A percentile compares a stretch with the other conserved stretches of the same genome.
These are phyloP conservation scores for Ageneiosus marmoratus DNA, from an alignment of 2,113 vertebrate genomes.

Conservation along the genomic window DNA sequence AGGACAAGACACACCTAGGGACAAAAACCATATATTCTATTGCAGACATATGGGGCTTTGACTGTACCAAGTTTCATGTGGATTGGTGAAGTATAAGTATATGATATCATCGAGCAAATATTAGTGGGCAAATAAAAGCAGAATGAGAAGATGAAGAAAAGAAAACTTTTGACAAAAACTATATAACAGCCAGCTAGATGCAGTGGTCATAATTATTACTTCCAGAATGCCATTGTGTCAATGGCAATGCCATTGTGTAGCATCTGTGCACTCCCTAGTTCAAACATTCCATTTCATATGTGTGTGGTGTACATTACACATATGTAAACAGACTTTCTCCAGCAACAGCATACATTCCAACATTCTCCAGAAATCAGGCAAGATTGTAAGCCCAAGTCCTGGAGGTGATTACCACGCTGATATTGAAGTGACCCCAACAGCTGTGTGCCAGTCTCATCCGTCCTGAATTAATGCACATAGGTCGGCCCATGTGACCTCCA, in stretches of 20 bases:
- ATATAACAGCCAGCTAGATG: no score
- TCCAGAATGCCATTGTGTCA: not conserved
- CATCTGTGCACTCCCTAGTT: not conserved
- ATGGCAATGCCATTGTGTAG: not conserved
- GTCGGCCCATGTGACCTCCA: conserved; percentile 44
- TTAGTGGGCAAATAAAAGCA: no score
- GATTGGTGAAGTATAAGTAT: no score
- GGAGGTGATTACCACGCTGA: conserved; percentile 53
- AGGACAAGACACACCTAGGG: no score
- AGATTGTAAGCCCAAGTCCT: conserved; percentile 35
- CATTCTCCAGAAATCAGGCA: conserved; percentile 7
- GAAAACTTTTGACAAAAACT: no score
- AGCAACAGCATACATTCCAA: not conserved
- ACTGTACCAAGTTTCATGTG: no score
- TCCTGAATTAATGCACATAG: conserved; percentile 24
- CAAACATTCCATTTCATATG: not conserved
- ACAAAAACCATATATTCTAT: no score
- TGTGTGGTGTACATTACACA: not conserved
- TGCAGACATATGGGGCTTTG: no score
- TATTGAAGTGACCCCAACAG: conserved; percentile 26
- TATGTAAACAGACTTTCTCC: conserved; percentile 8
- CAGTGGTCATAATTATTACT: no score
- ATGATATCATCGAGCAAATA: no score
- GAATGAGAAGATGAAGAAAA: no score
- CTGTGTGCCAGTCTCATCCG: conserved; percentile 31